Evolutionary conservation across 2,888 invertebrate species (phyloP).

Genomic region (Quadroppia sp.): DNA sequence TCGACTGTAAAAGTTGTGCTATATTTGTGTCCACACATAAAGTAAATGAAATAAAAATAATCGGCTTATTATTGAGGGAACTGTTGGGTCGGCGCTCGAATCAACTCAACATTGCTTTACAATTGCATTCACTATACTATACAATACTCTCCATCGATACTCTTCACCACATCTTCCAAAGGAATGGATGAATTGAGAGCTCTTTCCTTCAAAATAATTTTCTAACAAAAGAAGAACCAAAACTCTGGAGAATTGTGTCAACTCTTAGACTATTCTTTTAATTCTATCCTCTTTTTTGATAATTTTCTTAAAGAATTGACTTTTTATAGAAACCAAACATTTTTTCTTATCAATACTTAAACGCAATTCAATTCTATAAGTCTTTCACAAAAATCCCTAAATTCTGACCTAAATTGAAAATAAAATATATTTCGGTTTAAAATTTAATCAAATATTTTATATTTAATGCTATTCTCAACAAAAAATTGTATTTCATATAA

Average conservation of each 20-base stretch:
- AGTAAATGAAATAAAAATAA: slow-evolving; percentile 35
- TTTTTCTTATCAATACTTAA: too few relatives aligned
- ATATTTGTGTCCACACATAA: slow-evolving; percentile 17
- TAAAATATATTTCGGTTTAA: too few relatives aligned
- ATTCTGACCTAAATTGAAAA: too few relatives aligned
- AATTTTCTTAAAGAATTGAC: neutral
- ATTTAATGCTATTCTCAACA: too few relatives aligned
- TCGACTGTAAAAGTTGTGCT: neutral
- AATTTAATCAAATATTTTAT: too few relatives aligned
- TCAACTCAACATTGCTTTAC: neutral
- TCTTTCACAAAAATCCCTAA: too few relatives aligned
- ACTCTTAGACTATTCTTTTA: neutral
- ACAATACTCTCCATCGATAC: neutral
- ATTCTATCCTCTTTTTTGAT: slow-evolving; percentile 14
- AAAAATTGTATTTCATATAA: too few relatives aligned
- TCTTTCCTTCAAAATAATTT: neutral
- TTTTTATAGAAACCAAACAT: too few relatives aligned
- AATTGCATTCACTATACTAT: neutral
- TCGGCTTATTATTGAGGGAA: slow-evolving; percentile 23
- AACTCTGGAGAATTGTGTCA: slow-evolving; percentile 5
- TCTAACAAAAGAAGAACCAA: neutral
- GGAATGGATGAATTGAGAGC: neutral
- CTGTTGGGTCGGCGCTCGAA: neutral
- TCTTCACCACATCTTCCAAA: slow-evolving; percentile 8
- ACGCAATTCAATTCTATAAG: too few relatives aligned